A percentile compares a stretch with the other conserved stretches of the same genome.
Evolutionary conservation across 2,888 invertebrate species (phyloP).

Genomic region (Nowickia ferox): DNA sequence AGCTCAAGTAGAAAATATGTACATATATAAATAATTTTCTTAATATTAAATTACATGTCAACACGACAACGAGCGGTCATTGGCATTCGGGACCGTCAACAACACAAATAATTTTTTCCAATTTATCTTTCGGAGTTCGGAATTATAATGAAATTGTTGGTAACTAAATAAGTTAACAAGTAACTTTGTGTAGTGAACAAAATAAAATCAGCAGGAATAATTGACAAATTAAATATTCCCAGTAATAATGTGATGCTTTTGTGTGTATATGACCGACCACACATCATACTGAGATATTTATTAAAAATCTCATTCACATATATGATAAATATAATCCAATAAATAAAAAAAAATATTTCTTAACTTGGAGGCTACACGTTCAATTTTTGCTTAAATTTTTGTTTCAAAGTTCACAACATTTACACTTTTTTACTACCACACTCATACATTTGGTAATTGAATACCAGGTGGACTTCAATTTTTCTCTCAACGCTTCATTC

Average conservation of each 20-base stretch:
- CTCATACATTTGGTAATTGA: too few relatives aligned
- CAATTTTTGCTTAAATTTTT: too few relatives aligned
- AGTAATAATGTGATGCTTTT: constrained; percentile 41
- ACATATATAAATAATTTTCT: not conserved
- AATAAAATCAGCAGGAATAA: constrained; percentile 31
- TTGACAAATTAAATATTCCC: constrained; percentile 47
- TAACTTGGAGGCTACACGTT: too few relatives aligned
- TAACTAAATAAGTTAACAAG: constrained; percentile 44
- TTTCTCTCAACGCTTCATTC: too few relatives aligned
- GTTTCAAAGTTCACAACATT: too few relatives aligned
- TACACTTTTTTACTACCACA: too few relatives aligned
- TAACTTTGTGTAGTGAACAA: constrained; percentile 22
- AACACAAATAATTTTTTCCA: constrained; percentile 19
- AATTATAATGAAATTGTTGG: constrained; percentile 49
- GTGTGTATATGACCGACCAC: constrained; percentile 10
- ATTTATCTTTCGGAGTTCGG: not conserved
- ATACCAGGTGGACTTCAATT: too few relatives aligned
- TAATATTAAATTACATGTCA: constrained; percentile 5
- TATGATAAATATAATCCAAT: too few relatives aligned
- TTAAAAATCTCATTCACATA: not conserved
- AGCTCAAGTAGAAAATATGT: too few relatives aligned
- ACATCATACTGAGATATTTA: not conserved
- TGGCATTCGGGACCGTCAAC: constrained; percentile 13
- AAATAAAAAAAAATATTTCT: too few relatives aligned
- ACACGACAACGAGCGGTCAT: constrained; percentile 16